phyloP scores from a whole-genome alignment of 2,113 vertebrate species.

The Pelvicachromis taeniatus region DNA sequence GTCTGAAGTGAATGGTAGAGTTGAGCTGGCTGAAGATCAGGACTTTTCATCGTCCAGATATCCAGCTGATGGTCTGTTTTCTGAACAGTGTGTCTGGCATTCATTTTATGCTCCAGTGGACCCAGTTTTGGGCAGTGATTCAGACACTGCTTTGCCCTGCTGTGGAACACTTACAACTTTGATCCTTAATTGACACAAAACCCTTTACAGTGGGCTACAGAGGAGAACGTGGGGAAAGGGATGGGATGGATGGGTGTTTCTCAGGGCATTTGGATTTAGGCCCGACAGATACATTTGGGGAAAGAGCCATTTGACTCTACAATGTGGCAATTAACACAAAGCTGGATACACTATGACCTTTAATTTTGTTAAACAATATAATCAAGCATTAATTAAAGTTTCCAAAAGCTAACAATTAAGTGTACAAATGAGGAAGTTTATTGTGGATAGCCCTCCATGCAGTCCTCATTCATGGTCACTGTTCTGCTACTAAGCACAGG shows the following conservation, averaged over 20 bases:
- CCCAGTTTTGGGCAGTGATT: constrained; percentile 23
- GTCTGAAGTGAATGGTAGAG: neutral
- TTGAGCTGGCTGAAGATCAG: constrained; percentile 29
- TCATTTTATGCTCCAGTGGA: constrained; percentile 37
- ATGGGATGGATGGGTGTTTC: neutral
- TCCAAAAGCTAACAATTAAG: neutral
- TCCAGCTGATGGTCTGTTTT: constrained; percentile 46
- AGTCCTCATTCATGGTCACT: neutral
- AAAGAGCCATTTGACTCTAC: neutral
- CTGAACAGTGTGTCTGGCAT: constrained; percentile 44
- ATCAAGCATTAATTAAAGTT: neutral
- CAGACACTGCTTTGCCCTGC: constrained; percentile 22
- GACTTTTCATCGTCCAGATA: constrained; percentile 25
- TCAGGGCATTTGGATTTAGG: neutral
- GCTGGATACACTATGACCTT: neutral
- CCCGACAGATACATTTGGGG: neutral
- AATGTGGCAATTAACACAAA: neutral
- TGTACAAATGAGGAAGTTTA: neutral
- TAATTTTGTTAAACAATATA: neutral
- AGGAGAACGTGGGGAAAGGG: neutral
- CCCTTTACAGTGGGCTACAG: neutral
- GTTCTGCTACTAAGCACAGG: neutral
- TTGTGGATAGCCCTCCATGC: neutral
- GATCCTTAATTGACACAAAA: constrained; percentile 47
- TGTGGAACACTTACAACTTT: constrained; percentile 42